Evolutionary conservation across 2,113 vertebrate genomes (phyloP), one percentile per base, ranked within the genome.

Genomic region (Talpa occidentalis): DNA sequence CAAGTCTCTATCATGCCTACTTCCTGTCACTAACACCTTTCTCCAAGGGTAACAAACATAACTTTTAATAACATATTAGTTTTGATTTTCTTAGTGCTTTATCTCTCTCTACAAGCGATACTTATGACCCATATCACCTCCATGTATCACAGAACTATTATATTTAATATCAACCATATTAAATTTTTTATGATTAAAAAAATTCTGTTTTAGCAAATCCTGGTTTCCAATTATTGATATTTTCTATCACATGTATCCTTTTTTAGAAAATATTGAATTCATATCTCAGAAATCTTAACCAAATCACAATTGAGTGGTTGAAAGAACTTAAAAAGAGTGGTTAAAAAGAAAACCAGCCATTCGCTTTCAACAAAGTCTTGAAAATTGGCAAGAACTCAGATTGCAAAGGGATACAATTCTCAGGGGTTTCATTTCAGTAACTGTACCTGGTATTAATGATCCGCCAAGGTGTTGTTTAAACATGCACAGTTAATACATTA

Each of bases 381-480:
- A 80, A 96, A 88, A 81, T 47, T 88, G 88, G 78, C 96, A 95
- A 66, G 40, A 82, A 78, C 90, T 95, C 72, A 44, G 12, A 47
- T 79, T 93, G 82, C 56, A 86, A 64, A 89, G 14, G 17, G 40
- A 94, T 90, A 77, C 79, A 60, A 64, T 28, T 92, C 93, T 92
- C 77, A 16, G 82, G 64, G 56, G 80, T 32, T 86, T 77, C 91
- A 69, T 82, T 95, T 96, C 30, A 62, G 64, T 94, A 95, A 96
- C 90, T 76, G 77, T 95, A 94, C 81, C 69, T 74, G 52, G 73
- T 88, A 93, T 96, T 93, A 92, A 96, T 88, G 67, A 94, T 93
- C 69, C 47, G 1, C 84, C 6, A 17, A 79, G 59, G 32, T 93
- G 82, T 64, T 96, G 88, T 91, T 97, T 96, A 94, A 96, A 89